These are phyloP conservation scores for Cydia splendana DNA, from an alignment of 1,140 invertebrate species.

Conservation along the genomic window DNA sequence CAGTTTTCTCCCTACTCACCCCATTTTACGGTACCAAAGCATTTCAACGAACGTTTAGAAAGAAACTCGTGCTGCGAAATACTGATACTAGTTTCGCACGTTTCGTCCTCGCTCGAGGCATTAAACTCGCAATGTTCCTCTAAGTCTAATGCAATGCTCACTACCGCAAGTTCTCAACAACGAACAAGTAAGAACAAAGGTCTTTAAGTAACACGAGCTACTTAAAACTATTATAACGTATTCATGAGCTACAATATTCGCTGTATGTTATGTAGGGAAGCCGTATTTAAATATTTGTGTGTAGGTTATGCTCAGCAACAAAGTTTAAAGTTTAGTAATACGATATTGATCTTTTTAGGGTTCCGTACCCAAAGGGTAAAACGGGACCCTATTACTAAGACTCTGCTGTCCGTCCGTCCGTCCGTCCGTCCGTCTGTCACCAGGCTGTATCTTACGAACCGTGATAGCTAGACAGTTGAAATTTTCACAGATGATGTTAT, in stretches of 20 bases:
- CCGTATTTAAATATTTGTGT: not conserved
- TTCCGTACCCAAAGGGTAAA: too few species aligned
- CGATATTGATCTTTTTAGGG: too few species aligned
- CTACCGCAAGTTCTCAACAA: slow-evolving; percentile 4
- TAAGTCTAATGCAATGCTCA: slow-evolving; percentile 30
- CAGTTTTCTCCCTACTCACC: too few species aligned
- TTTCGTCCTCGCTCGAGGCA: slow-evolving; percentile 1
- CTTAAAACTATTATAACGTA: not conserved
- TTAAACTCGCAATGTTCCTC: slow-evolving; percentile 23
- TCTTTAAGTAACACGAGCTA: not conserved
- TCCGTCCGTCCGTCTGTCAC: too few species aligned
- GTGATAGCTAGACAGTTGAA: too few species aligned
- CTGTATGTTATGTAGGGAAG: not conserved
- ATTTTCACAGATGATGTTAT: too few species aligned
- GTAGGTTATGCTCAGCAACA: too few species aligned
- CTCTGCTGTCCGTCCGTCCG: too few species aligned
- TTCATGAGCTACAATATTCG: not conserved
- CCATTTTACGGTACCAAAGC: too few species aligned
- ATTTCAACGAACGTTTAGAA: not conserved
- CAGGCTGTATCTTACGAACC: too few species aligned
- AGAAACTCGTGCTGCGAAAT: not conserved
- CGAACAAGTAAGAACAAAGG: slow-evolving; percentile 22
- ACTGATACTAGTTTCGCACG: not conserved
- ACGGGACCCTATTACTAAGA: too few species aligned
- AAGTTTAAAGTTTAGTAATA: too few species aligned